A percentile compares a stretch with the other conserved stretches of the same genome.
phyloP scores from a whole-genome alignment of 1,140 invertebrate species.

The Prorops nasuta region DNA sequence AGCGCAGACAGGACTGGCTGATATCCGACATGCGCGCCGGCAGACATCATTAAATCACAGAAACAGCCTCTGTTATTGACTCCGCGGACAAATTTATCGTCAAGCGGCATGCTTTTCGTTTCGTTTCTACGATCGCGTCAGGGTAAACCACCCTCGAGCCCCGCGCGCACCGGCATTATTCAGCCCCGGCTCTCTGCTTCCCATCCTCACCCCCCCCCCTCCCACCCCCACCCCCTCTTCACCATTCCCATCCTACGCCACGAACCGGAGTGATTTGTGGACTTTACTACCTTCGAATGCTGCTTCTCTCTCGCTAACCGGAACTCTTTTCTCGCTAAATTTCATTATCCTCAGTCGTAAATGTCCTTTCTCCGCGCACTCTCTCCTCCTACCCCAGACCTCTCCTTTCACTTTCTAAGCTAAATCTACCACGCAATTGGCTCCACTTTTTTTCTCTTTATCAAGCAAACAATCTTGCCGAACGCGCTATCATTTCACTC shows the following conservation, averaged over 20 bases:
- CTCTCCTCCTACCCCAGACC: slow-evolving; percentile 2
- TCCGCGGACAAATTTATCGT: slow-evolving; percentile 57
- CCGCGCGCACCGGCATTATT: slow-evolving; percentile 22
- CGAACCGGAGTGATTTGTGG: slow-evolving; percentile 58
- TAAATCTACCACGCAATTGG: not conserved
- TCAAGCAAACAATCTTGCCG: slow-evolving; percentile 13
- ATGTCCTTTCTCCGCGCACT: no score
- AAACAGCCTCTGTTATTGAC: slow-evolving; percentile 57
- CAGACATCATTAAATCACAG: slow-evolving; percentile 56
- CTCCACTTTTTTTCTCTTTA: not conserved
- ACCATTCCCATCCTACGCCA: slow-evolving; percentile 57
- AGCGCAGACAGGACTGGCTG: slow-evolving; percentile 23
- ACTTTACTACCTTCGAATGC: slow-evolving; percentile 41
- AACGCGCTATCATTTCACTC: no score
- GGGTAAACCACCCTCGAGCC: not conserved
- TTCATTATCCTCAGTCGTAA: no score
- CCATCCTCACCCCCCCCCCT: not conserved
- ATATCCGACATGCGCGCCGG: slow-evolving; percentile 17
- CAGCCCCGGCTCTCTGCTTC: slow-evolving; percentile 29
- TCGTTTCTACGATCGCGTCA: not conserved
- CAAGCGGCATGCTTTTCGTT: slow-evolving; percentile 43
- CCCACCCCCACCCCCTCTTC: slow-evolving; percentile 26
- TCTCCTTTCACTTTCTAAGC: slow-evolving; percentile 15
- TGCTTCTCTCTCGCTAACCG: slow-evolving; percentile 12
- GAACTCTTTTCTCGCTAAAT: not conserved